Percentiles rank a stretch among this genome's conserved stretches.
Conservation (phyloP, 2,888 invertebrate genomes). For the Tipula helvola region DNA sequence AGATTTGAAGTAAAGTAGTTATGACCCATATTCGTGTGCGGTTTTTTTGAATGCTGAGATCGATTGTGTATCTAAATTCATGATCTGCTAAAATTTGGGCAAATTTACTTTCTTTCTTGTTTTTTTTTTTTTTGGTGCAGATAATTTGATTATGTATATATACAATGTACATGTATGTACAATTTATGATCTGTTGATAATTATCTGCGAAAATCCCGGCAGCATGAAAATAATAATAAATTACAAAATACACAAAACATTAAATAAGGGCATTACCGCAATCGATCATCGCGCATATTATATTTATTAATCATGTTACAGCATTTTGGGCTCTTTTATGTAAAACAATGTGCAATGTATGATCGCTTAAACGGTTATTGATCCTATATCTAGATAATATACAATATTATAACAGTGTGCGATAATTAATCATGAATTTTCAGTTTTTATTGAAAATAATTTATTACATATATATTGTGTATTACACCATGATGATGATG, state of each 20-base stretch:
- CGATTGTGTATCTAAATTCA: background rate
- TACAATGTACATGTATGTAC: too few species aligned
- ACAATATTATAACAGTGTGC: background rate
- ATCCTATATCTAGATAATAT: background rate
- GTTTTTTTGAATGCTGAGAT: background rate
- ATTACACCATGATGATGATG: background rate
- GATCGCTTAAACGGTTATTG: conserved; percentile 4
- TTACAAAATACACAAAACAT: background rate
- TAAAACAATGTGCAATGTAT: background rate
- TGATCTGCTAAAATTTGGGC: background rate
- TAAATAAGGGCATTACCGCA: background rate
- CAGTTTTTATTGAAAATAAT: background rate
- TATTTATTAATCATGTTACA: background rate
- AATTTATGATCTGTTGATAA: background rate
- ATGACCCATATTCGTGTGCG: background rate
- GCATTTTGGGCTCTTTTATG: background rate
- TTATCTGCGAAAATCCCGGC: background rate
- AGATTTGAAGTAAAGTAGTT: background rate
- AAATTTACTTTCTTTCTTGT: background rate
- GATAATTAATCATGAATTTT: background rate
- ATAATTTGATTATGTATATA: background rate
- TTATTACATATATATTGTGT: background rate
- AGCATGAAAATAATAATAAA: background rate
- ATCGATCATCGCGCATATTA: background rate
- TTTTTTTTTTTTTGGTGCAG: background rate